Evolutionary conservation across 2,888 invertebrate species (phyloP).

Genomic region (Drosophila pegasa): DNA sequence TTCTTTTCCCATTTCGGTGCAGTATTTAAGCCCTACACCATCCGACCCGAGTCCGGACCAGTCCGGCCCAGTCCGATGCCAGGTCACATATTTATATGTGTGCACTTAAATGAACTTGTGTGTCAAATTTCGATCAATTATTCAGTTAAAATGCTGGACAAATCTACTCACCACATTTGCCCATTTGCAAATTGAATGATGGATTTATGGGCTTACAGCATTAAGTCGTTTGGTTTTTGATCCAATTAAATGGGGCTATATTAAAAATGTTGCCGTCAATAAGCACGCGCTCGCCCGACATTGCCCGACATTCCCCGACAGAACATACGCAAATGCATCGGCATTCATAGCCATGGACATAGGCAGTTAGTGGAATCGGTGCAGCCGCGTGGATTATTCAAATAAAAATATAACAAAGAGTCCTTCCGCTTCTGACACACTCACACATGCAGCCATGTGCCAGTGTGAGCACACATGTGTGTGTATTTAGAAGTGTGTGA

Average conservation of each 20-base stretch:
- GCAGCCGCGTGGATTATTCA: constrained; percentile 43
- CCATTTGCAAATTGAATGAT: constrained; percentile 75
- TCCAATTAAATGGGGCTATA: constrained; percentile 23
- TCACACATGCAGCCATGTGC: not conserved
- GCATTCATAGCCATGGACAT: not conserved
- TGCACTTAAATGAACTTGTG: constrained; percentile 63
- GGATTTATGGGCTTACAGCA: constrained; percentile 62
- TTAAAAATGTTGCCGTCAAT: constrained; percentile 10
- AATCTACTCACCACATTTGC: constrained; percentile 59
- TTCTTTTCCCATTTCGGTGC: constrained; percentile 2
- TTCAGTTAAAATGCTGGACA: constrained; percentile 65
- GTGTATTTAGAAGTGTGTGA: constrained; percentile 18
- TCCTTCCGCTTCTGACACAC: constrained; percentile 9
- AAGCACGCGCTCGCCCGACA: not conserved
- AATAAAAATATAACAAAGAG: constrained; percentile 22
- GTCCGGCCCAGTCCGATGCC: not conserved
- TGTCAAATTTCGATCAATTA: constrained; percentile 71
- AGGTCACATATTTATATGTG: constrained; percentile 21
- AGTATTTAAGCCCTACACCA: constrained; percentile 29
- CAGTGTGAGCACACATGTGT: not conserved
- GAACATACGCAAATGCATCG: not conserved
- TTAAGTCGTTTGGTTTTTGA: constrained; percentile 61
- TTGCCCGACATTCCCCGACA: constrained; percentile 3
- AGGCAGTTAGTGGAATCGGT: constrained; percentile 31
- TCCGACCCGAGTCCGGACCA: not conserved